These are phyloP conservation scores for Asteroscopus sphinx DNA, from an alignment of 2,888 invertebrate genomes.

Conservation along the genomic window DNA sequence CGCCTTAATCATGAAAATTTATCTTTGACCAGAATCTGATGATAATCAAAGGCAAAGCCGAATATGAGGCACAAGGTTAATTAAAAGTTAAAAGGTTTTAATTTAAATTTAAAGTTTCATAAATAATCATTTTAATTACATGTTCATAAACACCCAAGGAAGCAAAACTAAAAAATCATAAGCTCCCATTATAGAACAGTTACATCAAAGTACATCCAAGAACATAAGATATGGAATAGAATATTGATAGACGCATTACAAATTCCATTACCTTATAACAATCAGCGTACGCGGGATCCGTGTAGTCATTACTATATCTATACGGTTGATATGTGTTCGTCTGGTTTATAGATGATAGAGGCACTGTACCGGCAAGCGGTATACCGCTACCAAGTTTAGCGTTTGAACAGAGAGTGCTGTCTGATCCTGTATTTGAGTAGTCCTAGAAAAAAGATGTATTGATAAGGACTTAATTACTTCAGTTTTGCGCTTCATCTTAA, in stretches of 20 bases:
- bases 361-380: constrained; percentile 94
- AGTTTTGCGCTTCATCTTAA: no score
- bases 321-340: constrained; percentile 79
- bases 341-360: constrained; percentile 92
- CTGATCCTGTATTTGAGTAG: constrained; percentile 91
- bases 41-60: background rate
- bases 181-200: constrained; percentile 2
- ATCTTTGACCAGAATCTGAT: background rate
- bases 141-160: no score
- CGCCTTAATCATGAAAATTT: background rate
- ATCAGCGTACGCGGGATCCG: constrained; percentile 94
- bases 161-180: background rate
- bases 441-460: constrained; percentile 73
- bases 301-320: constrained; percentile 93
- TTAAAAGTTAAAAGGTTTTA: background rate
- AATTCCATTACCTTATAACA: constrained; percentile 90
- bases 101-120: no score
- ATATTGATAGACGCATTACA: constrained; percentile 55
- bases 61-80: background rate
- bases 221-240: constrained; percentile 42
- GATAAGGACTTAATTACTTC: constrained; percentile 11
- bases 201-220: constrained; percentile 21
- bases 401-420: constrained; percentile 87
- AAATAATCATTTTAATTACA: no score
- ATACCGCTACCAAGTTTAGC: constrained; percentile 91